Base-by-base conservation (phyloP, 2,113 vertebrate species). In the Sisor rabdophorus region DNA sequence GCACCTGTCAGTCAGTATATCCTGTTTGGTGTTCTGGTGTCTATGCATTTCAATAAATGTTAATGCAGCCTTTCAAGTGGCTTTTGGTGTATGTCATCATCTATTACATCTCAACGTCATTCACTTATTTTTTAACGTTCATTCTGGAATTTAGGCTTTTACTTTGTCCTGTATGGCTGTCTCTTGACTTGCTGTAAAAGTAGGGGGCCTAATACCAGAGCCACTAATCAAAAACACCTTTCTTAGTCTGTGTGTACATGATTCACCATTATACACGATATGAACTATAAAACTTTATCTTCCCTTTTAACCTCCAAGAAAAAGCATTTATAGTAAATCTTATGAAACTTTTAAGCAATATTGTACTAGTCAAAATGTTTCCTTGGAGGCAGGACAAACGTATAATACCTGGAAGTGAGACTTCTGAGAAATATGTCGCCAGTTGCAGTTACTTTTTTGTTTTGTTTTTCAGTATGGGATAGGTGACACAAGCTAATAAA, bases 341-440 rank as follows among this genome's bases (percentile, higher is more conserved):
- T 32, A 44, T 73, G n/a, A 65, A 2, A 50, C 11, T 44, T 28
- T 36, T 56, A 50, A 77, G 75, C 19, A 68, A 64, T 36, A 20
- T 11, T 58, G 53, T 54, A 70, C 64, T 16, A 22, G 10, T 59
- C 44, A 24, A 2, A 24, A 36, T 60, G 4, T 72, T 68, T 50
- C 22, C 36, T 40, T 73, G 70, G 44, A 60, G 53, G 75, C 63
- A 71, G 52, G 4, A 58, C 53, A 58, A 8, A 59, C 26, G 2
- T 36, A 60, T 44, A 63, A 54, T 78, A 71, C 68, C 60, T 40
- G 48, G 75, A 77, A 81, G 61, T 76, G 71, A 81, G 73, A 78
- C 54, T 81, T 81, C 47, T 70, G 61, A 70, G 75, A 73, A 74
- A 50, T 67, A 77, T 40, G n/a, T 77, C 50, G 47, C 59, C 56